These are phyloP conservation scores for Eolophus roseicapilla DNA, from an alignment of 2,113 vertebrate species.

Conservation along the genomic window DNA sequence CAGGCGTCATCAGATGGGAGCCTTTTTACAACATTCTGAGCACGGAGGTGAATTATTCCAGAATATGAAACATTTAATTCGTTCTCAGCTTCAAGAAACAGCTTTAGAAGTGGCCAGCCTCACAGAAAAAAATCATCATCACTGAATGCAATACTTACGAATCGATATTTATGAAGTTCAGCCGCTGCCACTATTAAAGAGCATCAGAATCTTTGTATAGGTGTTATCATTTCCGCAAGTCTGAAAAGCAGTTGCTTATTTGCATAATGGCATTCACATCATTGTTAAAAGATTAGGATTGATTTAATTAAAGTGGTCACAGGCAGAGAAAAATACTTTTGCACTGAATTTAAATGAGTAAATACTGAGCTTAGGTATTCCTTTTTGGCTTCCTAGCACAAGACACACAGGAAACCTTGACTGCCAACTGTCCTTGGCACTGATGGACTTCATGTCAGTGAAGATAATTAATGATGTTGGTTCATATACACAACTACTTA, in stretches of 20 bases:
- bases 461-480: neutral
- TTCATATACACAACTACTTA: neutral
- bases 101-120: neutral
- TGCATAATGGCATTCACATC: slow-evolving; percentile 39
- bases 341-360: slow-evolving; percentile 10
- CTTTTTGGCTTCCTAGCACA: neutral
- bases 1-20: neutral
- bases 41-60: neutral
- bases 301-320: slow-evolving; percentile 19
- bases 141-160: neutral
- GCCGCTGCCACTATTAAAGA: neutral
- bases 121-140: neutral
- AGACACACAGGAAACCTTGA: neutral
- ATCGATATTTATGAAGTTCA: neutral
- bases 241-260: slow-evolving; percentile 37
- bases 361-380: neutral
- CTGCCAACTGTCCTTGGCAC: neutral
- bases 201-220: neutral
- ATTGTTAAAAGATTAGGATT: slow-evolving; percentile 33
- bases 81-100: neutral
- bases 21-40: slow-evolving; percentile 26
- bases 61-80: slow-evolving; percentile 40
- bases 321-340: neutral
- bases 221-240: neutral
- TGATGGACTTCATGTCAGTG: neutral